Evolutionary conservation across 1,140 invertebrate species (phyloP).

Genomic region (Laupala kohalensis): DNA sequence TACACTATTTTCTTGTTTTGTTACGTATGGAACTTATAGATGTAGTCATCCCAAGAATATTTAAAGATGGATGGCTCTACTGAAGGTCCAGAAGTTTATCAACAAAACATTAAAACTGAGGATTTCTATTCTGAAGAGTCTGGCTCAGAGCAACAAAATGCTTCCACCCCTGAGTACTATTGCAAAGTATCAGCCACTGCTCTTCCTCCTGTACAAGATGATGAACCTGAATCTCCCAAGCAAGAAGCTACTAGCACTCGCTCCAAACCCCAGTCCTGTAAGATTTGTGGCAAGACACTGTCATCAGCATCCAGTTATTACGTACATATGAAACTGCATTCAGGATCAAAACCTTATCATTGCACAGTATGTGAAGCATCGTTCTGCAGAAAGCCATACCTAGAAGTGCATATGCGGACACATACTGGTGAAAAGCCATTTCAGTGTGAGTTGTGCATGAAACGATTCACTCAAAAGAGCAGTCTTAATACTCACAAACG

Average conservation of each 20-base stretch:
- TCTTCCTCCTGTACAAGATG: not conserved
- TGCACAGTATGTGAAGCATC: slow-evolving; percentile 61
- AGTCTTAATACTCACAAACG: slow-evolving; percentile 24
- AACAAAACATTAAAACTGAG: not conserved
- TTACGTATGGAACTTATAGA: not conserved
- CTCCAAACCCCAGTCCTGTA: slow-evolving; percentile 45
- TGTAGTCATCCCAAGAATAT: not conserved
- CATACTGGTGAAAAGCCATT: slow-evolving; percentile 65
- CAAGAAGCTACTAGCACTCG: not conserved
- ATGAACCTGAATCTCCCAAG: not conserved
- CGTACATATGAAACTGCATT: slow-evolving; percentile 67
- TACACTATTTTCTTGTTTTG: too few relatives aligned
- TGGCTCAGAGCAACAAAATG: not conserved
- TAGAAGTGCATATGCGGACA: slow-evolving; percentile 64
- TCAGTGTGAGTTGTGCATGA: slow-evolving; percentile 47
- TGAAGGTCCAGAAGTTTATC: not conserved
- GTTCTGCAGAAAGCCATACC: slow-evolving; percentile 55
- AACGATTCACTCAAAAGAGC: slow-evolving; percentile 22
- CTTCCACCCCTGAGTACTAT: not conserved
- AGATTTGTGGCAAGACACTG: slow-evolving; percentile 59
- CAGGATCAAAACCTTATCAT: slow-evolving; percentile 61
- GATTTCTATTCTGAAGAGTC: not conserved
- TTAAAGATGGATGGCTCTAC: not conserved
- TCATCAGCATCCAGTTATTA: slow-evolving; percentile 63
- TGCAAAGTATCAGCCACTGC: not conserved